Base-by-base conservation (phyloP, 2,888 invertebrate species). In the Cheiracanthium punctorium region DNA sequence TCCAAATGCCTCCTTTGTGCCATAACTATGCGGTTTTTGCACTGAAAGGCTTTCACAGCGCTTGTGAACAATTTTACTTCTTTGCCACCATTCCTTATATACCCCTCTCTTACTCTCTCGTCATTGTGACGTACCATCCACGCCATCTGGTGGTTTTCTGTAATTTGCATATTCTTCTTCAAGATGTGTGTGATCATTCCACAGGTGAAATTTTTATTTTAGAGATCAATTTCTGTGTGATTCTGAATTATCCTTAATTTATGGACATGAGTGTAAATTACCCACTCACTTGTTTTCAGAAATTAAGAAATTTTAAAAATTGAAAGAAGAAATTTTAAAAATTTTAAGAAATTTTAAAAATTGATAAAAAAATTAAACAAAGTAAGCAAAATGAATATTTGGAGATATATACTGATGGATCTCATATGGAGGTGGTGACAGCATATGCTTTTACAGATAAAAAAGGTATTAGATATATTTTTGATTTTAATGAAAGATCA, bases 61-160 rank as follows among this genome's bases (percentile, higher is more conserved):
- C 75, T 77, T 77, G 77, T 0, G 48, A 77, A 69, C 69, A 69
- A 77, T 69, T 69, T 69, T 48, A 30, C 48, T 69, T 69, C 48
- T 52, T 69, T 48, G 29, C 69, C 20, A 29, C 48, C 32, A 77
- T 69, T 77, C 77, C 48, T 77, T 77, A 48, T 69, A 29, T 77
- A 77, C 77, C 7, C 77, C 28, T 32, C 48, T 30, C 67, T n/a
- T 67, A 69, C 77, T 37, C 64, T 75, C 8, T 73, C 37, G 30
- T 41, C 29, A 17, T 77, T 65, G 41, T 75, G 37, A 65, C 37
- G 37, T 75, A 24, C 29, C 65, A 32, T 28, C 73, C 8, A 7
- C 52, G 52, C 30, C 32, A 73, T 52, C 28, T 43, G 33, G 29
- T 28, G 64, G 64, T 14, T 64, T 64, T 28, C 64, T 64, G 28